Percentiles rank a stretch among this genome's conserved stretches.
These are phyloP conservation scores for Rynchops niger DNA, from an alignment of 2,113 vertebrate genomes.

Conservation along the genomic window DNA sequence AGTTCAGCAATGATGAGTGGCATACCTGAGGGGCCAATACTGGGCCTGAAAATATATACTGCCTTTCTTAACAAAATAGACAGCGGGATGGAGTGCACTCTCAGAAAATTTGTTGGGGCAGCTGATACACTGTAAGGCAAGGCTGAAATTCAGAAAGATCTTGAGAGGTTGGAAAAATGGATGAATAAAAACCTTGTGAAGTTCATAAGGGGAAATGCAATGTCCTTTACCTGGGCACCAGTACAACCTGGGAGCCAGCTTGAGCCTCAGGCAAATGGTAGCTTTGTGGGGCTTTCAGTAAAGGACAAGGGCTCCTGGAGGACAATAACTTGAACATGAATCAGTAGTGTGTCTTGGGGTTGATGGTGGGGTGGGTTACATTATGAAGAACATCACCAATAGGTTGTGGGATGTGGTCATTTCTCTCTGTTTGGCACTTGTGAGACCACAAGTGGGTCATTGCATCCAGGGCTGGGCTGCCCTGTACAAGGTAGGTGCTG, in stretches of 20 bases:
- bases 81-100: neutral
- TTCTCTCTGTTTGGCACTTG: neutral
- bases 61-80: neutral
- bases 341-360: neutral
- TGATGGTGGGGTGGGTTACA: neutral
- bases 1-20: neutral
- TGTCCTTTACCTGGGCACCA: neutral
- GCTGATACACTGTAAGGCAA: neutral
- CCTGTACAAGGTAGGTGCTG: neutral
- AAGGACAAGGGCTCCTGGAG: neutral
- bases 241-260: neutral
- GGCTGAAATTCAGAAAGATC: neutral
- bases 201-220: neutral
- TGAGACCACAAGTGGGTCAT: neutral
- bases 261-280: neutral
- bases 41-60: neutral
- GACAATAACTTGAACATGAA: neutral
- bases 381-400: neutral
- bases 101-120: neutral
- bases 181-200: neutral
- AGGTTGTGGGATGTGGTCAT: neutral
- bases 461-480: neutral
- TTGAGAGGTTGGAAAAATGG: neutral
- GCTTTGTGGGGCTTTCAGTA: neutral
- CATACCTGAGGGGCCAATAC: neutral